Evolutionary conservation across 92 coral and sea anemone species (phyloP), one percentile per base, ranked within the genome.

Genomic region (Zoanthus sansibaricus): DNA sequence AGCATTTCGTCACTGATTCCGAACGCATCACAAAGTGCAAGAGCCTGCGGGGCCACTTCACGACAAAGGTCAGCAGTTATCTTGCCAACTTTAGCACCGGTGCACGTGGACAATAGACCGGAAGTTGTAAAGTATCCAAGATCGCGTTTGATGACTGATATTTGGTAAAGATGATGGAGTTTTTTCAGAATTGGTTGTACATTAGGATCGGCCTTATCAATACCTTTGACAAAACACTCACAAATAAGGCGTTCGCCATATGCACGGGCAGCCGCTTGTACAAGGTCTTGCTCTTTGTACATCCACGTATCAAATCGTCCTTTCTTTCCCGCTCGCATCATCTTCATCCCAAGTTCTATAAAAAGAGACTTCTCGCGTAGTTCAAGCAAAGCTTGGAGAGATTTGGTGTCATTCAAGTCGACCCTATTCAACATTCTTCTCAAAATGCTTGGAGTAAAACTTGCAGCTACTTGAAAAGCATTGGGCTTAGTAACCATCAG

Each of bases 1-100:
- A 94, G 75, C 94, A 94, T 74, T 78, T 92, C 94, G 6, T 94
- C 92, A 21, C 91, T 82, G 78, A 92, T 66, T 18, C 92, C 95
- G 88, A 94, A 94, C 9, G 98, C 95, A 66, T 94, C 95, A 86
- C 94, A 94, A 44, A 94, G 93, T 77, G 95, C 93, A 75, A 92
- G 79, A 47, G 98, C 93, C 86, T 94, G 88, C 58, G 98, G 98
- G 75, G 95, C 94, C 69, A 94, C 91, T 55, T 88, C 91, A 7
- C 89, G 91, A 78, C 98, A 94, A 37, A 94, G 91, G 74, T 90
- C 94, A 88, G 95, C 95, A 69, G 94, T 85, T 9, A 87, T 88
- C 89, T 90, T 88, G 48, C 87, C 88, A 31, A 94, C 95, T 56
- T 87, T 86, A 21, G 95, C 93, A 12, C 94, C 94, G 78, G 94